Evolutionary conservation across 2,113 vertebrate genomes (phyloP), one percentile per base, ranked within the genome.

Genomic region (Antechinus stuartii): DNA sequence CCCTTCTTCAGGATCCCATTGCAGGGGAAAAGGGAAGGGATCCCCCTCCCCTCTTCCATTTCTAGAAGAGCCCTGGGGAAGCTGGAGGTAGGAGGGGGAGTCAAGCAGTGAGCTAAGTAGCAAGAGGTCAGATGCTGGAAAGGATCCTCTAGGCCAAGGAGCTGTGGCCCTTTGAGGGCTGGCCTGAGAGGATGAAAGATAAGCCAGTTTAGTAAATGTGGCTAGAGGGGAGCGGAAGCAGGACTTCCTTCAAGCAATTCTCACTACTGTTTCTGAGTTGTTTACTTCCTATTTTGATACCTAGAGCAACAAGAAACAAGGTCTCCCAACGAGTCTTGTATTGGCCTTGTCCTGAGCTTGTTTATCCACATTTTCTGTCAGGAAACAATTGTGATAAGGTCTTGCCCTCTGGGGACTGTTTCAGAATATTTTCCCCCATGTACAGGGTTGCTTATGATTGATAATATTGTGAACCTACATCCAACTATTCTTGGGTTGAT

Each of bases 361-460:
- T 98, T 99, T 98, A 98, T 97, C 96, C 94, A 96, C 6, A 46
- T 95, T 98, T 99, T 98, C 98, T 98, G 96, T 97, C 98, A 99
- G 99, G 99, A 99, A 99, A 98, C 98, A 99, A 99, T 99, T 98
- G 95, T 99, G 99, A 99, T 99, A 99, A 99, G 97, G 95, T 95
- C 96, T 84, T 84, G 35, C 68, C 42, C 68, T 96, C 96, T 96
- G 98, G 98, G 68, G 98, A 97, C 97, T 98, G 96, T 96, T 97
- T 96, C 97, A 97, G 94, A 96, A 98, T 94, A 25, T 93, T 98
- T 99, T 95, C 91, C 99, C 96, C 98, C 98, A 98, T 98, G 98
- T 98, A 97, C 94, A 97, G 92, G 97, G 94, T 97, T 97, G 93
- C 90, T 97, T 97, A 96, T 98, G 97, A 98, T 98, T 98, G 96